These are phyloP conservation scores for Plagiodera versicolora DNA, from an alignment of 2,888 invertebrate genomes.

Conservation along the genomic window DNA sequence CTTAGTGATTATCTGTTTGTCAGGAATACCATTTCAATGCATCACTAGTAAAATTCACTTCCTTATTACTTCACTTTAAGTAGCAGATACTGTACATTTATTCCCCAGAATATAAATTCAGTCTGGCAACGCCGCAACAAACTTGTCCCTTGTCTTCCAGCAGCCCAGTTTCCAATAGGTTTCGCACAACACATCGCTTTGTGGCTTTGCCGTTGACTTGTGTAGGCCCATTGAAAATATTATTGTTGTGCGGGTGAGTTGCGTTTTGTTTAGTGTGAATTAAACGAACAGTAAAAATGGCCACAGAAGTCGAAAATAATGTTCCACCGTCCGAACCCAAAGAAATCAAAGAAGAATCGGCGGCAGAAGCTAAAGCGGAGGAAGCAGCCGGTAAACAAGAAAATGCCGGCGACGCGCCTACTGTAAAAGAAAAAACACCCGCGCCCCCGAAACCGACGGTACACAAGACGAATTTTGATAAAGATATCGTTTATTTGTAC, in stretches of 20 bases:
- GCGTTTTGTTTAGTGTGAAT: slow-evolving; percentile 32
- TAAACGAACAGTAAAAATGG: slow-evolving; percentile 57
- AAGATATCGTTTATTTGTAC: slow-evolving; percentile 91
- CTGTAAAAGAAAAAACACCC: slow-evolving; percentile 63
- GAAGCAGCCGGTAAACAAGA: slow-evolving; percentile 54
- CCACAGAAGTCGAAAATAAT: slow-evolving; percentile 76
- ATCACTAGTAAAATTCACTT: no score
- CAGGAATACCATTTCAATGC: no score
- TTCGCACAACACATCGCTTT: background rate
- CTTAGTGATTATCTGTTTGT: no score
- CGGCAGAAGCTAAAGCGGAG: slow-evolving; percentile 56
- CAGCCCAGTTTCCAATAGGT: background rate
- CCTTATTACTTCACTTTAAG: no score
- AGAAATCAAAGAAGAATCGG: slow-evolving; percentile 55
- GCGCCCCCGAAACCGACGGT: slow-evolving; percentile 76
- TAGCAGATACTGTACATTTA: no score
- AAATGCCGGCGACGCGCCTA: slow-evolving; percentile 56
- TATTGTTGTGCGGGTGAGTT: slow-evolving; percentile 31
- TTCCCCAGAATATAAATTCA: background rate
- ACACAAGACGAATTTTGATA: slow-evolving; percentile 86
- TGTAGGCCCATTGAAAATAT: slow-evolving; percentile 25
- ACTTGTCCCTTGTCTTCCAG: slow-evolving; percentile 1
- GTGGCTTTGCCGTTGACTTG: slow-evolving; percentile 18
- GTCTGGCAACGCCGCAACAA: slow-evolving; percentile 7
- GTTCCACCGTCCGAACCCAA: slow-evolving; percentile 66